Conservation (phyloP, 2,797 vertebrate genomes). For the Anabacerthia variegaticeps region DNA sequence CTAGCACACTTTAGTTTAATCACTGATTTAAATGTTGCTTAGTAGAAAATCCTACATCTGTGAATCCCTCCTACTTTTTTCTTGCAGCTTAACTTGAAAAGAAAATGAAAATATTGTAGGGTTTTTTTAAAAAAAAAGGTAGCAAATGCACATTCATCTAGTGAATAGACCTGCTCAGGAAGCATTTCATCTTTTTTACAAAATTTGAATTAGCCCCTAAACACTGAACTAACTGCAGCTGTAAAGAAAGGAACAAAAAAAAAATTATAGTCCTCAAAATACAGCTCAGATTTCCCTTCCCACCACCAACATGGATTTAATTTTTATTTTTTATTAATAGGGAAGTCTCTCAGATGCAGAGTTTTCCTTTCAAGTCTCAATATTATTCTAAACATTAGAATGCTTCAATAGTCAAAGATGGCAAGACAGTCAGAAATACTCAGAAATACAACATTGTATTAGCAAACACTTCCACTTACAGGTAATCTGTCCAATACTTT, state of each 20-base stretch:
- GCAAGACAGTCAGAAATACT: background rate
- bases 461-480: background rate
- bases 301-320: background rate
- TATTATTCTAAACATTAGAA: background rate
- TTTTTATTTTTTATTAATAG: background rate
- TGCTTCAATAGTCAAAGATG: background rate
- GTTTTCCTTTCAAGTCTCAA: background rate
- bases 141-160: background rate
- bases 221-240: background rate
- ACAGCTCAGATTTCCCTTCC: background rate
- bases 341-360: background rate
- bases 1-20: background rate
- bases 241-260: background rate
- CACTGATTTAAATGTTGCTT: background rate
- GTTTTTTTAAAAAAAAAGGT: background rate
- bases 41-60: background rate
- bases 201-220: background rate
- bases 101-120: background rate
- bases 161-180: background rate
- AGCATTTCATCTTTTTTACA: rapidly evolving
- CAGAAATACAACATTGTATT: background rate
- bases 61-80: background rate
- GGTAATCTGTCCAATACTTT: background rate
- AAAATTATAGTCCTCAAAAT: background rate
- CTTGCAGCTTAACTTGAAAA: background rate